These are phyloP conservation scores for Agrochola circellaris DNA, from an alignment of 2,888 invertebrate species.

Conservation along the genomic window DNA sequence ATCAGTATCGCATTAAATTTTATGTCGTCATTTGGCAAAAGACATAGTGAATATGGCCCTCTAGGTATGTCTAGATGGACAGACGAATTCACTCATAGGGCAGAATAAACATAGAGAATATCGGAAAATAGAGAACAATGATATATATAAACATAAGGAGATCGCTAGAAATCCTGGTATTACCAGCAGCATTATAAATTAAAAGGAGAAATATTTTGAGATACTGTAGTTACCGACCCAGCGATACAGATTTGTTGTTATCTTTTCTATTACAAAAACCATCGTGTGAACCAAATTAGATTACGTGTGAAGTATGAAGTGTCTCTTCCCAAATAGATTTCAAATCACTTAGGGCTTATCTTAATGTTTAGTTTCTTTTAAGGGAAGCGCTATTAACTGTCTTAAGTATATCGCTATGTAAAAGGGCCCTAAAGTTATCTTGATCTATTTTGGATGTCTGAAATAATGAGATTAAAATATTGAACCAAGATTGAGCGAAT, in stretches of 20 bases:
- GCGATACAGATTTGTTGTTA: background rate
- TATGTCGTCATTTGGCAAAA: background rate
- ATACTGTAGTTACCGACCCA: background rate
- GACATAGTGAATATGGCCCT: background rate
- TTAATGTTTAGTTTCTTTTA: slow-evolving; percentile 51
- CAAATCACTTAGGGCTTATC: slow-evolving; percentile 53
- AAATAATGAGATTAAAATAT: background rate
- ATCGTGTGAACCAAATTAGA: slow-evolving; percentile 50
- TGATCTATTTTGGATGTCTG: background rate
- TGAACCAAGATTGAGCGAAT: background rate
- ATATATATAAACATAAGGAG: background rate
- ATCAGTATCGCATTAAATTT: background rate
- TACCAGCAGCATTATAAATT: background rate
- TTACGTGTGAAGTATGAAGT: slow-evolving; percentile 46
- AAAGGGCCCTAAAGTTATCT: background rate
- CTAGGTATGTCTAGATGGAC: background rate
- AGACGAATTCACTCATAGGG: background rate
- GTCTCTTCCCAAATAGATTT: slow-evolving; percentile 34
- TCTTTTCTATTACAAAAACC: slow-evolving; percentile 7
- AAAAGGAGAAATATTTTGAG: background rate
- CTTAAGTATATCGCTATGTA: slow-evolving; percentile 17
- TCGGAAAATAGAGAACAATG: background rate
- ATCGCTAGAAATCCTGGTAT: background rate
- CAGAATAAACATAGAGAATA: background rate
- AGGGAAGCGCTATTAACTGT: slow-evolving; percentile 2